Percentiles rank a stretch among this genome's conserved stretches.
These are phyloP conservation scores for Cryptomyrus ogoouensis DNA, from an alignment of 2,113 vertebrate species.

Conservation along the genomic window DNA sequence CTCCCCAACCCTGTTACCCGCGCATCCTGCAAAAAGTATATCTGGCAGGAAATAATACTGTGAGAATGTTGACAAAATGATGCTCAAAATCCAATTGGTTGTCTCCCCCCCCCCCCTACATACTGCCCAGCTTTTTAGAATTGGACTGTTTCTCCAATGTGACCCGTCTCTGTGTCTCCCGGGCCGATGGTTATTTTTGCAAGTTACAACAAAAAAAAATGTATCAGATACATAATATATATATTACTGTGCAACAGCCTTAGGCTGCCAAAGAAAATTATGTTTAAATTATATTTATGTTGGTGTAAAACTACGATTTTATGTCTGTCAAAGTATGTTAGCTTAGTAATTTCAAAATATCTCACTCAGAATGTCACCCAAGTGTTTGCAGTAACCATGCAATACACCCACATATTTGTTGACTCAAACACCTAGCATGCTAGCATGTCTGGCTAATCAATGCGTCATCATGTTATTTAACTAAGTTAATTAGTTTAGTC, in stretches of 20 bases:
- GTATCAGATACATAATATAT: neutral
- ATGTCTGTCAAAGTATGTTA: neutral
- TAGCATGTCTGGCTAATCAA: neutral
- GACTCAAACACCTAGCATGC: neutral
- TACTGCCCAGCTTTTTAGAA: no score
- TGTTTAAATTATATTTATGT: neutral
- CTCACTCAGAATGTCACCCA: neutral
- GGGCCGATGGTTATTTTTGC: neutral
- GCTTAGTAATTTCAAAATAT: neutral
- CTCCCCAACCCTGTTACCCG: neutral
- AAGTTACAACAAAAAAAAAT: neutral
- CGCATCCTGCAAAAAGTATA: neutral
- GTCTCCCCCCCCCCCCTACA: neutral
- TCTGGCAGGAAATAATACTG: constrained; percentile 10
- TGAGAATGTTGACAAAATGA: neutral
- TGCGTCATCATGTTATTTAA: neutral
- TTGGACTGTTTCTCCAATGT: neutral
- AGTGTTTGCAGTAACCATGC: neutral
- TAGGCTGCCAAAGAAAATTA: neutral
- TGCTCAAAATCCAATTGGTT: neutral
- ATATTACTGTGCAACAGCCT: neutral
- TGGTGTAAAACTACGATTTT: neutral
- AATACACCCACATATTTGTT: neutral
- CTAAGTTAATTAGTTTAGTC: neutral
- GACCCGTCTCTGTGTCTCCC: neutral